Evolutionary conservation across 2,888 invertebrate species (phyloP).

Genomic region (Lapara coniferarum): DNA sequence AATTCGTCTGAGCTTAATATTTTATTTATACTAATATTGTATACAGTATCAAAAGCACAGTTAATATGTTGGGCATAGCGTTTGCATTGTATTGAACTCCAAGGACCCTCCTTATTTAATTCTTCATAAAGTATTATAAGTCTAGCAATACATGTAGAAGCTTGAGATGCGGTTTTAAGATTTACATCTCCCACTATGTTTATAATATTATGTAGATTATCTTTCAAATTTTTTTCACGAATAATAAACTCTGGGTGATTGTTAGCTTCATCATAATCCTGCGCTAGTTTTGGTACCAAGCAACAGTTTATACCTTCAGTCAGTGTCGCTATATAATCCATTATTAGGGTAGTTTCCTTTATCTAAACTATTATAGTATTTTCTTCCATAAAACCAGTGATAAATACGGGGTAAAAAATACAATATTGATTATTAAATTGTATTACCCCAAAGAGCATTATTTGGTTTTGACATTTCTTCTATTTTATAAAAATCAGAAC

Average conservation of each 20-base stretch:
- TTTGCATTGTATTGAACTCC: slow-evolving; percentile 53
- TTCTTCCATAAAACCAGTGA: too few relatives aligned
- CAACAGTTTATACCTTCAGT: slow-evolving; percentile 50
- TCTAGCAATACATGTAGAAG: slow-evolving; percentile 32
- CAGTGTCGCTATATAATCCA: slow-evolving; percentile 41
- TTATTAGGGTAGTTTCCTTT: too few relatives aligned
- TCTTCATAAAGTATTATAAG: slow-evolving; percentile 27
- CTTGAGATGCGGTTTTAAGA: slow-evolving; percentile 42
- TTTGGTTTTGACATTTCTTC: too few relatives aligned
- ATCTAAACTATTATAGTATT: too few relatives aligned
- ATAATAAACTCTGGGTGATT: slow-evolving; percentile 57
- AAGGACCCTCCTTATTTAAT: slow-evolving; percentile 45
- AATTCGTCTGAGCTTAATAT: slow-evolving; percentile 50
- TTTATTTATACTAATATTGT: slow-evolving; percentile 48
- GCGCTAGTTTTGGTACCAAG: slow-evolving; percentile 58
- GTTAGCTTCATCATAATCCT: slow-evolving; percentile 57
- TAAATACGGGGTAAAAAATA: too few relatives aligned
- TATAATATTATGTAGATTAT: slow-evolving; percentile 50
- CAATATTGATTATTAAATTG: too few relatives aligned
- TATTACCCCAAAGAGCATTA: too few relatives aligned
- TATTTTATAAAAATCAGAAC: too few relatives aligned
- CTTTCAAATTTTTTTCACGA: slow-evolving; percentile 51
- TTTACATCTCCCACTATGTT: slow-evolving; percentile 50
- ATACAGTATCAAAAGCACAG: slow-evolving; percentile 50
- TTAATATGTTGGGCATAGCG: slow-evolving; percentile 54